Base-by-base conservation (phyloP, 2,888 invertebrate species). In the Amblyjoppa fuscipennis region DNA sequence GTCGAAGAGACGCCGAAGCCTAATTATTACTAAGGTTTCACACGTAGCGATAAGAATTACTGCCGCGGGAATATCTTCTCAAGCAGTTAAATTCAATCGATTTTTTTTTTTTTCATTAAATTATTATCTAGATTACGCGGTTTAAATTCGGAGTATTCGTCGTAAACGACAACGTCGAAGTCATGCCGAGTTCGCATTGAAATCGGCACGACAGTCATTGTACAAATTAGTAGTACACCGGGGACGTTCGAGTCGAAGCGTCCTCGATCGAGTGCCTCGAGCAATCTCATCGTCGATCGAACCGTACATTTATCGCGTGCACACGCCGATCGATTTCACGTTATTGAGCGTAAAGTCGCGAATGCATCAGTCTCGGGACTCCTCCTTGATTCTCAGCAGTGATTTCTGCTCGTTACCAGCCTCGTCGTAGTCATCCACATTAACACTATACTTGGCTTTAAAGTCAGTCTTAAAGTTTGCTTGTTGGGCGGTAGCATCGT, bases 401-500 rank as follows among this genome's bases (percentile, higher is more conserved):
- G 89, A 87, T 83, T 86, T 88, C 81, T 89, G 89, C 68, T 93
- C 92, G 78, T 90, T 90, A 28, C 89, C 89, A 81, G 75, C 89
- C 81, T 92, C 91, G 34, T 89, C 85, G 84, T 91, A 92, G 31
- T 92, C 91, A 70, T 91, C 92, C 84, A 90, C 84, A 87, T 91
- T 91, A 90, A 90, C 88, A 83, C 90, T 93, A 91, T 90, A 91
- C 90, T 94, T 94, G 92, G 93, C 92, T 91, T 94, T 93, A 87
- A 93, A 93, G 88, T 94, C 94, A 94, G 94, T 94, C 94, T 94
- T 93, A 90, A 93, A 92, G 90, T 93, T 93, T 91, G 87, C 87
- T 90, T 90, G 91, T 80, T 91, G 92, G 90, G 90, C 82, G 83
- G 91, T 90, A 91, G 92, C 88, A 87, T 93, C 92, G 85, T 92